These are phyloP conservation scores for Miltochrista miniata DNA, from an alignment of 2,888 invertebrate genomes.

Conservation along the genomic window DNA sequence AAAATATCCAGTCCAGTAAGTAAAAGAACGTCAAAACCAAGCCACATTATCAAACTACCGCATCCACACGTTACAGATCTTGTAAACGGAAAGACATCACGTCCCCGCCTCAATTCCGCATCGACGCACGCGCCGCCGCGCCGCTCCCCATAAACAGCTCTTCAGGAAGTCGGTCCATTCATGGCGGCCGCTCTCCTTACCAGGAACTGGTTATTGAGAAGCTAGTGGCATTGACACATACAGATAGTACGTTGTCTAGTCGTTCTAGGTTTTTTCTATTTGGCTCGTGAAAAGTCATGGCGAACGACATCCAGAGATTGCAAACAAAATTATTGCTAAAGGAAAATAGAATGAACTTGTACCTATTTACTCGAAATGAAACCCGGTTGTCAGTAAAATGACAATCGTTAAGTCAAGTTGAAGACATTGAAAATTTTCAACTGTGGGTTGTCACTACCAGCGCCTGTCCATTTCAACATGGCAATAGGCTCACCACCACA, in stretches of 20 bases:
- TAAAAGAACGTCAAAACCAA: not conserved
- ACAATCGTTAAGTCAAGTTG: too few species aligned
- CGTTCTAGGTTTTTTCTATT: too few species aligned
- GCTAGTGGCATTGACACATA: not conserved
- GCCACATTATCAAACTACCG: conserved; percentile 10
- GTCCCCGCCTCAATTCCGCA: conserved; percentile 31
- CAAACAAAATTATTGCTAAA: too few species aligned
- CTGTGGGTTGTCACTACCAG: too few species aligned
- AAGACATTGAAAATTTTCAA: too few species aligned
- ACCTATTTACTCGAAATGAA: too few species aligned
- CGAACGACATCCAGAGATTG: too few species aligned
- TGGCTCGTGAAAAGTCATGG: not conserved
- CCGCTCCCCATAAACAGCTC: conserved; percentile 42
- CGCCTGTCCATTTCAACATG: too few species aligned
- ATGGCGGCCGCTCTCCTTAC: conserved; percentile 29
- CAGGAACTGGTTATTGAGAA: conserved; percentile 15
- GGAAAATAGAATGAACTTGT: too few species aligned
- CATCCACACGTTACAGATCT: conserved; percentile 16
- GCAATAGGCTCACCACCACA: too few species aligned
- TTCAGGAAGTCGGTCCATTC: conserved; percentile 44
- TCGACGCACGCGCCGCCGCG: conserved; percentile 46
- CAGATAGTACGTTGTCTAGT: not conserved
- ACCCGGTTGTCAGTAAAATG: too few species aligned
- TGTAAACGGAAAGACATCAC: conserved; percentile 29
- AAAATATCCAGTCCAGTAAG: too few species aligned